Evolutionary conservation across 2,888 invertebrate genomes (phyloP).

Genomic region (Dynastes tityus): DNA sequence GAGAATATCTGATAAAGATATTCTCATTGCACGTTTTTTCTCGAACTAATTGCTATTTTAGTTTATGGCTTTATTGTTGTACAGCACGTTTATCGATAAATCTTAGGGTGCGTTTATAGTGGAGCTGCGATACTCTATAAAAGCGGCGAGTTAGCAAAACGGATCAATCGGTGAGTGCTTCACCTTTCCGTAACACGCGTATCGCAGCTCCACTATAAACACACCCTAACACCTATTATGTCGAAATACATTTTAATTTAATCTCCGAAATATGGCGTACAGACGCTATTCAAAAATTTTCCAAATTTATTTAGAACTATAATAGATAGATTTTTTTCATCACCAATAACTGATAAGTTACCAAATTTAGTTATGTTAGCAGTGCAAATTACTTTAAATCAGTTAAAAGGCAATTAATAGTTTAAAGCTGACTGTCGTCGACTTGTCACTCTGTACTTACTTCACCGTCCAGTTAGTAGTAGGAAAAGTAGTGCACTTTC

Average conservation of each 20-base stretch:
- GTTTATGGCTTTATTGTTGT: not conserved
- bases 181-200: not conserved
- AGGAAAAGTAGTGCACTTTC: constrained; percentile 31
- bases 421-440: not conserved
- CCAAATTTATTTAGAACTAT: no score
- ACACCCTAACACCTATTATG: not conserved
- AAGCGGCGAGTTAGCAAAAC: no score
- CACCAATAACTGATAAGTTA: not conserved
- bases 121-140: no score
- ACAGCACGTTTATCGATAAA: not conserved
- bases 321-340: not conserved
- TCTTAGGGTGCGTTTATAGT: not conserved
- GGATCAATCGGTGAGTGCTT: not conserved
- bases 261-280: not conserved
- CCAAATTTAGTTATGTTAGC: not conserved
- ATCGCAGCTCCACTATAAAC: not conserved
- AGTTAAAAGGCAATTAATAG: not conserved
- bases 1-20: not conserved
- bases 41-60: no score
- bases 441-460: constrained; percentile 21
- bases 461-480: constrained; percentile 29
- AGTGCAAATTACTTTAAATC: not conserved
- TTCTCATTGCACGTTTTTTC: not conserved
- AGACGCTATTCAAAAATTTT: not conserved
- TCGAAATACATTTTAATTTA: not conserved